Evolutionary conservation across 2,113 vertebrate genomes (phyloP).

Genomic region (Calcarius ornatus): DNA sequence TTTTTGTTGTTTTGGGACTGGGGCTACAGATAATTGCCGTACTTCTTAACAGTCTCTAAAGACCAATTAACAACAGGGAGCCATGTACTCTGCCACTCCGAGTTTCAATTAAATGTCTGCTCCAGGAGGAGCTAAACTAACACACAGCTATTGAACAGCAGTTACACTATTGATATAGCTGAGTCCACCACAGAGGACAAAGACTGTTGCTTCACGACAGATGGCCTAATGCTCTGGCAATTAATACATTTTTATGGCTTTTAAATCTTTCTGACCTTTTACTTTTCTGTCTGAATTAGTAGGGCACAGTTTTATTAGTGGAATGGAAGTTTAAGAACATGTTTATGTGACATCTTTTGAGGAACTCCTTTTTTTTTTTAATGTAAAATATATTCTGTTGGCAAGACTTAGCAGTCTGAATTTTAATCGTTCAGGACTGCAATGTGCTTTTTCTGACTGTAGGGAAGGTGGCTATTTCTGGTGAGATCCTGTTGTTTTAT

Average conservation of each 20-base stretch:
- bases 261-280: constrained; percentile 64
- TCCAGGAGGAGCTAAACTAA: constrained; percentile 41
- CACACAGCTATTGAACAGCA: not conserved
- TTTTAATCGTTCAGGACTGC: not conserved
- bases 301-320: not conserved
- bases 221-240: constrained; percentile 43
- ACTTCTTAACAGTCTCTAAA: constrained; percentile 51
- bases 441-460: not conserved
- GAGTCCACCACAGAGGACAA: constrained; percentile 30
- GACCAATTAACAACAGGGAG: constrained; percentile 71
- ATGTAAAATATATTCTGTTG: not conserved
- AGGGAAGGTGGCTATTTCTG: not conserved
- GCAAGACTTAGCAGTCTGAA: not conserved
- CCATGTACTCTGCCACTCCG: constrained; percentile 23
- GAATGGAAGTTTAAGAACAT: not conserved
- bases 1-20: constrained; percentile 1
- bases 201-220: not conserved
- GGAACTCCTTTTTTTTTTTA: not conserved
- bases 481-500: not conserved
- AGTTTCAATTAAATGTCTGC: constrained; percentile 60
- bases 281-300: not conserved
- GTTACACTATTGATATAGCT: constrained; percentile 9
- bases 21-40: constrained; percentile 50
- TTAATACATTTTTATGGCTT: constrained; percentile 57
- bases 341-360: not conserved